Base-by-base conservation (phyloP, 1,140 invertebrate genomes). In the Drosophila grimshawi region DNA sequence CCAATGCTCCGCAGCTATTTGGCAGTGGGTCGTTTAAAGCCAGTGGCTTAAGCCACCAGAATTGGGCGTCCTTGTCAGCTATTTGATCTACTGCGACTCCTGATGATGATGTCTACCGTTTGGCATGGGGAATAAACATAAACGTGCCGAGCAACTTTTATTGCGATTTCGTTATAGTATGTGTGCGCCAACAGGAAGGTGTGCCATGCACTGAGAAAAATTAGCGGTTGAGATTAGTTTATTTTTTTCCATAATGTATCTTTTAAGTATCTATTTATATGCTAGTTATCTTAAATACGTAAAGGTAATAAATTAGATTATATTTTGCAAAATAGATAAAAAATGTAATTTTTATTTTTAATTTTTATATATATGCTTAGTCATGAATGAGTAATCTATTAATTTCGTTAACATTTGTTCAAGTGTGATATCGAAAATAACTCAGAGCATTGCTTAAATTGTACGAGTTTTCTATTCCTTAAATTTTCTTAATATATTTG, bases 111-210 rank as follows among this genome's bases (percentile, higher is more conserved):
- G 41, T 52, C 32, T 37, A 48, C 10, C 73, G 60, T 57, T 63
- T 55, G 52, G 37, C 46, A 45, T 39, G 45, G 37, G 41, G 72
- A 77, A 83, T 88, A 70, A 65, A 46, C 73, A 75, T 78, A 80
- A 82, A 88, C 80, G 83, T 88, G 77, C 73, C 74, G 52, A 32
- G 61, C 48, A 76, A 72, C 77, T 89, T 88, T 88, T 88, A 88
- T 89, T 67, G 64, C 80, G 70, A 75, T 69, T 79, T 64, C 75
- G 55, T 43, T 37, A 46, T 56, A 52, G 33, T 43, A 6, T 37
- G 1, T 55, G 30, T 37, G 7, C 29, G 35, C 33, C 4, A 11
- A 10, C 29, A 52, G 27, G 29, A 75, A 74, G 71, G 71, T 74
- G 52, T 63, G 51, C 11, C 0, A 5, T 52, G 11, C 69, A 67